Evolutionary conservation across 2,888 invertebrate species (phyloP).

Genomic region (Dynastes hyllus): DNA sequence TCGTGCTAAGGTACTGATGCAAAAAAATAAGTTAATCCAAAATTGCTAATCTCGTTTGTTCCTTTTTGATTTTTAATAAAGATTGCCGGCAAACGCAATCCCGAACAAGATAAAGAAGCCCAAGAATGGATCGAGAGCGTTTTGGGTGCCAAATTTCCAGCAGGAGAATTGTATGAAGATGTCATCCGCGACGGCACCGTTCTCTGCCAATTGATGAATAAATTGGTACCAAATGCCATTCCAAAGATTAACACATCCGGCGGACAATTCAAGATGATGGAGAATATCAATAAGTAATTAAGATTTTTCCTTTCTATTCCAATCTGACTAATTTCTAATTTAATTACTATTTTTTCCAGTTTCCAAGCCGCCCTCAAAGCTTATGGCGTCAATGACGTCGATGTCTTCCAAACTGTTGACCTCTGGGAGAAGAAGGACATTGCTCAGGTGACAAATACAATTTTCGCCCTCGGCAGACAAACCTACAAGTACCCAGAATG

Average conservation of each 20-base stretch:
- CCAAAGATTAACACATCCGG: conserved; percentile 94
- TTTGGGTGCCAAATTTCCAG: conserved; percentile 91
- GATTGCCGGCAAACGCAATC: conserved; percentile 89
- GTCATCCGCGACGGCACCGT: conserved; percentile 93
- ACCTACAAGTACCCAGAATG: conserved; percentile 90
- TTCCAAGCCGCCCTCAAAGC: conserved; percentile 91
- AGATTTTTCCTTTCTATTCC: conserved; percentile 54
- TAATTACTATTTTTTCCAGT: conserved; percentile 67
- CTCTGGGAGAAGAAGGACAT: conserved; percentile 96
- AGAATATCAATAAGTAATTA: conserved; percentile 95
- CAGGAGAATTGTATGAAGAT: conserved; percentile 88
- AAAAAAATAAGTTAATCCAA: conserved; percentile 46
- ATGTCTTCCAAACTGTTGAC: conserved; percentile 98
- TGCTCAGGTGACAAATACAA: conserved; percentile 86
- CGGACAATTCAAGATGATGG: conserved; percentile 99
- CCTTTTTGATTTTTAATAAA: conserved; percentile 64
- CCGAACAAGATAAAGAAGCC: conserved; percentile 88
- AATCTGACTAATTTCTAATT: not conserved
- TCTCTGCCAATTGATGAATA: conserved; percentile 96
- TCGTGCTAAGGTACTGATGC: conserved; percentile 84
- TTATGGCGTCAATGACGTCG: conserved; percentile 92
- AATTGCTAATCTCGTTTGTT: conserved; percentile 49
- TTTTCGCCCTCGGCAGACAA: conserved; percentile 91
- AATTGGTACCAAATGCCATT: conserved; percentile 89
- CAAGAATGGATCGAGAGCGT: conserved; percentile 94